Base-by-base conservation (phyloP, 1,140 invertebrate species). In the Caerostris extrusa region DNA sequence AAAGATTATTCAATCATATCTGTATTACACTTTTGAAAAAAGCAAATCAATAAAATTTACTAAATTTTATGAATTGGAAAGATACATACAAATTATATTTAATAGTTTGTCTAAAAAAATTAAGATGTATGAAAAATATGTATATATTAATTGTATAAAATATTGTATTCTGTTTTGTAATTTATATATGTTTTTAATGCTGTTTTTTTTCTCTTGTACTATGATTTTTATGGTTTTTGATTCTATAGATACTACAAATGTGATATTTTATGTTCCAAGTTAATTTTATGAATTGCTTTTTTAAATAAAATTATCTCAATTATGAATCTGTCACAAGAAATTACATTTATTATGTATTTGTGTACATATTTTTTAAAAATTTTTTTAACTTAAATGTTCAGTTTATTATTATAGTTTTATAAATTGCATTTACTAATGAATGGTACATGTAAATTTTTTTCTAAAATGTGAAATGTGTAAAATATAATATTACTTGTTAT, bases 251-350 rank as follows among this genome's bases (percentile, higher is more conserved):
- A 77, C 34, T 77, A 77, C 34, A 53, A 50, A 77, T 77, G 71
- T 77, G 71, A 77, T 77, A 77, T 77, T 77, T 77, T 50, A 77
- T 77, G 71, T 77, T 77, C 71, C 71, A 77, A 77, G 71, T 77
- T 77, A 53, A 5, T 77, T 12, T 77, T 77, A 71, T 71, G 19
- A 19, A 77, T 77, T 77, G 50, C 71, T 34, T 34, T 34, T 34
- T 34, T 34, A 34, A 34, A 77, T 67, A 67, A 67, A 67, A n/a
- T 53, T 77, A 8, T 77, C 7, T 77, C 14, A 50, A 12, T 12
- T 5, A 53, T 71, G 69, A 50, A 77, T 50, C 12, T 77, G 8
- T 53, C 53, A 50, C 3, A 50, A 12, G 71, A 77, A 77, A 77
- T 77, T 12, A 77, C 50, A 53, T 50, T 71, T 71, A 50, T 77